Percentiles rank a stretch among this genome's conserved stretches.
Evolutionary conservation across 2,797 vertebrate genomes (phyloP).

Genomic region (Sebastes cheni): DNA sequence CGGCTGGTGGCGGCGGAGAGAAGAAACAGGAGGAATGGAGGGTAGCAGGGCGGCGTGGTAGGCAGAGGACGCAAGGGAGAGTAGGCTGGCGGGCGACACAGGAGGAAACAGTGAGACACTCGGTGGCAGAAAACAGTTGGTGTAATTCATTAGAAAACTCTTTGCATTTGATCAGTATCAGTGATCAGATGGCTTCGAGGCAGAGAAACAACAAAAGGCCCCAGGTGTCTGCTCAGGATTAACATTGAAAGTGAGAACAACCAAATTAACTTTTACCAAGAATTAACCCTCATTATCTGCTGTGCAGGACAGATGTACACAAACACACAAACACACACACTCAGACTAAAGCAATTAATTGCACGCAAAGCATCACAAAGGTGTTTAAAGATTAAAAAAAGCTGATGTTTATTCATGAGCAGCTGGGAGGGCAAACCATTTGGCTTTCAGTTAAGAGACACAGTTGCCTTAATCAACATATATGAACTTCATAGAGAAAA

Average conservation of each 20-base stretch:
- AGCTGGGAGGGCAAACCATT: neutral
- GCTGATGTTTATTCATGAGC: constrained; percentile 6
- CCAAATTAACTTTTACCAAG: constrained; percentile 21
- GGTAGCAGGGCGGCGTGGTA: neutral
- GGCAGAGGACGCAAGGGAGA: neutral
- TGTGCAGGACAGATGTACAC: neutral
- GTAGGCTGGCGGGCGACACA: neutral
- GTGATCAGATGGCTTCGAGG: constrained; percentile 7
- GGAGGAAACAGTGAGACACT: neutral
- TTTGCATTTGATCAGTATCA: neutral
- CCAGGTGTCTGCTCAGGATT: neutral
- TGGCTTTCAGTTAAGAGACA: neutral
- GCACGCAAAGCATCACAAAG: neutral
- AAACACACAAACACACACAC: neutral
- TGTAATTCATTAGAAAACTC: neutral
- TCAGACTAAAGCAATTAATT: neutral
- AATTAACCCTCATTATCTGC: constrained; percentile 34
- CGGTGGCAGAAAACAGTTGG: neutral
- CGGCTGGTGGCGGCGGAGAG: too few relatives aligned
- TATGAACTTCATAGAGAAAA: neutral
- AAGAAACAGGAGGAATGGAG: neutral
- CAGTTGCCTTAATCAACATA: constrained; percentile 2
- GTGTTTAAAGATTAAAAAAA: neutral
- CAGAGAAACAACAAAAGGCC: constrained; percentile 3
- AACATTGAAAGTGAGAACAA: constrained; percentile 21